These are phyloP conservation scores for Globia sparganii DNA, from an alignment of 2,888 invertebrate species.

Conservation along the genomic window DNA sequence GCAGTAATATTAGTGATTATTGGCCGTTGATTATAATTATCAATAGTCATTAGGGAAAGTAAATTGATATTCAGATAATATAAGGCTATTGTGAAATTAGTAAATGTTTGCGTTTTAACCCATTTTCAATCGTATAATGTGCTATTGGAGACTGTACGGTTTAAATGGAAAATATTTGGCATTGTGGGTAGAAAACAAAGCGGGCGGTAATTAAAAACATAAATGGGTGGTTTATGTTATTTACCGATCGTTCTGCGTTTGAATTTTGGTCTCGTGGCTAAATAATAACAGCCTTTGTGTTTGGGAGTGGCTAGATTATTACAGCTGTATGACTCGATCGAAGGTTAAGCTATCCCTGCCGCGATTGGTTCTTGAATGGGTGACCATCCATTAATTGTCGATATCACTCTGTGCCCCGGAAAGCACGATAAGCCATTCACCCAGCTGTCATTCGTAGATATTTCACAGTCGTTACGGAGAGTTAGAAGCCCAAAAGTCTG, in stretches of 20 bases:
- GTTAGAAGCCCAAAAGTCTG: background rate
- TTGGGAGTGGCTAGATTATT: background rate
- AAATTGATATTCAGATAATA: constrained; percentile 38
- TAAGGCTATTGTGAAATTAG: constrained; percentile 28
- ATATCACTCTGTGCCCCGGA: background rate
- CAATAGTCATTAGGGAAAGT: constrained; percentile 5
- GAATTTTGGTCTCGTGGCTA: background rate
- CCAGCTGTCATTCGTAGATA: background rate
- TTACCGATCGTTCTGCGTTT: constrained; percentile 5
- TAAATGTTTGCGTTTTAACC: constrained; percentile 33
- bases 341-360: background rate
- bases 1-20: background rate
- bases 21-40: background rate
- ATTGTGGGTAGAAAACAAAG: constrained; percentile 1
- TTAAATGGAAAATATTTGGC: constrained; percentile 8
- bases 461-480: background rate
- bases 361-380: background rate
- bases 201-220: constrained; percentile 31
- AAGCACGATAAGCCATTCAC: background rate
- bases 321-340: background rate
- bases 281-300: background rate
- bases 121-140: constrained; percentile 10
- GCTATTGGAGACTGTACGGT: background rate
- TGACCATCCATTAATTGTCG: background rate
- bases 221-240: constrained; percentile 20